Percentiles rank a stretch among this genome's conserved stretches.
These are phyloP conservation scores for Microcebus tavaratra DNA, from an alignment of 2,113 vertebrate genomes.

Conservation along the genomic window DNA sequence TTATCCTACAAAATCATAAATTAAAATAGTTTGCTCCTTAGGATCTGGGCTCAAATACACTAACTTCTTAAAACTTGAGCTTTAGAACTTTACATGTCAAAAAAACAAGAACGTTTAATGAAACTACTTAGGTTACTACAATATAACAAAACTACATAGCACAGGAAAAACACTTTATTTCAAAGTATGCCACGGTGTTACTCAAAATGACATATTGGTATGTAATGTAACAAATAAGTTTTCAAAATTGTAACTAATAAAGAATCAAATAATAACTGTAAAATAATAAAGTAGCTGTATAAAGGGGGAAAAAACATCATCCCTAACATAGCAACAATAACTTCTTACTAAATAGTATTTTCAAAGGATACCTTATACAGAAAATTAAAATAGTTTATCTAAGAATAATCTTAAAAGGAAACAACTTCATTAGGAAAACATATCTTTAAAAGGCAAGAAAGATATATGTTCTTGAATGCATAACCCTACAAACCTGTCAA, in stretches of 20 bases:
- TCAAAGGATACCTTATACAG: neutral
- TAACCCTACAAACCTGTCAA: slow-evolving; percentile 9
- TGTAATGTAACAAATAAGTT: slow-evolving; percentile 5
- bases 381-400: slow-evolving; percentile 32
- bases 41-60: slow-evolving; percentile 25
- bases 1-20: neutral
- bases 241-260: slow-evolving; percentile 10
- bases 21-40: slow-evolving; percentile 38
- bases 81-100: slow-evolving; percentile 24
- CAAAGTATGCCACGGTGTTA: neutral
- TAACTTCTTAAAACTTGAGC: slow-evolving; percentile 1
- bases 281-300: neutral
- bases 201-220: neutral
- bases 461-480: neutral
- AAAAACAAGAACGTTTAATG: slow-evolving; percentile 2
- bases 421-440: slow-evolving; percentile 39
- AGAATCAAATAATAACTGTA: slow-evolving; percentile 22
- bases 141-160: neutral
- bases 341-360: slow-evolving; percentile 13
- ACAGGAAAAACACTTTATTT: neutral
- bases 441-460: neutral
- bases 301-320: neutral
- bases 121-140: neutral
- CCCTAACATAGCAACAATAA: neutral
- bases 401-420: slow-evolving; percentile 29